Percentiles rank a stretch among this genome's conserved stretches.
Conservation (phyloP, 2,797 vertebrate species). For the Acanthopagrus latus region DNA sequence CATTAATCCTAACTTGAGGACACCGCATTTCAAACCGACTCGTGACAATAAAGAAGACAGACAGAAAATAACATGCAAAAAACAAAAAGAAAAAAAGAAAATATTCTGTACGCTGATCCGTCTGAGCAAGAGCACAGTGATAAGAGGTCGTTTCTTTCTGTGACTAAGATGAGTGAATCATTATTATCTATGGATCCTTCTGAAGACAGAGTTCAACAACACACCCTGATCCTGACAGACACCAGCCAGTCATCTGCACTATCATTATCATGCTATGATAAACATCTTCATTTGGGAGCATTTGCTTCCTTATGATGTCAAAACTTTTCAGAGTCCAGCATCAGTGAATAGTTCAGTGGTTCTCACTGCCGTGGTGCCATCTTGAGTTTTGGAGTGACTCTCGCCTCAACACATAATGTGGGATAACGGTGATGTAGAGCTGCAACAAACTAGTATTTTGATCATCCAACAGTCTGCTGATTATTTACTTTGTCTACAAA, state of each 20-base stretch:
- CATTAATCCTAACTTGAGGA: not conserved
- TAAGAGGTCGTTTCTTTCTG: too few species aligned
- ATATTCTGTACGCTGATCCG: constrained; percentile 4
- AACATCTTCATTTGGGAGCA: not conserved
- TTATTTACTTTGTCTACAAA: too few species aligned
- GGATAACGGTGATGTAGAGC: not conserved
- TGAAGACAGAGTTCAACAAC: not conserved
- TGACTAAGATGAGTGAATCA: not conserved
- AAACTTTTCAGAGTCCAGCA: not conserved
- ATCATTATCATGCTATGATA: not conserved
- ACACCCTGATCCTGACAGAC: not conserved
- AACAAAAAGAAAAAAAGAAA: not conserved
- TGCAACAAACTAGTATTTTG: too few species aligned
- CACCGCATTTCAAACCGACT: not conserved
- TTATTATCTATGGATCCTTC: not conserved
- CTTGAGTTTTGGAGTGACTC: not conserved
- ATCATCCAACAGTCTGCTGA: too few species aligned
- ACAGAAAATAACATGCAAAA: not conserved
- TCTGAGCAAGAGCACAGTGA: not conserved
- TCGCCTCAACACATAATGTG: not conserved
- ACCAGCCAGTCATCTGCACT: not conserved
- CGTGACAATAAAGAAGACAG: not conserved
- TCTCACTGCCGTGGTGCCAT: not conserved
- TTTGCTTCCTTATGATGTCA: not conserved
- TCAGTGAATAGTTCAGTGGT: not conserved